Evolutionary conservation across 2,888 invertebrate species (phyloP), one percentile per base, ranked within the genome.

Genomic region (Ryuthela nishihirai): DNA sequence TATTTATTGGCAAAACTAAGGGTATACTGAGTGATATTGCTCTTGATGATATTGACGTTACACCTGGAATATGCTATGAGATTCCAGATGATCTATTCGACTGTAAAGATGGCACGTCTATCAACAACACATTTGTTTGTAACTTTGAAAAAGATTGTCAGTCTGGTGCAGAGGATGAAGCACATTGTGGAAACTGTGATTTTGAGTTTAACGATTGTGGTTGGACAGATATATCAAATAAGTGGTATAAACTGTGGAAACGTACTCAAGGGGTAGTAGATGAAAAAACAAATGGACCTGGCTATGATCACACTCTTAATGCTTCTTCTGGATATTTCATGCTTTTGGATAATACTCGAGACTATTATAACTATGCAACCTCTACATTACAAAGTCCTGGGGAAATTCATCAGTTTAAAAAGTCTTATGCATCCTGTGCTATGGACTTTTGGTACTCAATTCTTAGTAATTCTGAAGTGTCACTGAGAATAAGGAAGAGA

Each of bases 101-200:
- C 25, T 63, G 63, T 17, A 26, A 24, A n/a, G 60, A 55, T 20
- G 63, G 55, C 0, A 35, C 24, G 1, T 34, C 15, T 15, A 43
- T 63, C 15, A 43, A 49, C 12, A 29, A 47, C 2, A 52, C 42
- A 6, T 54, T 64, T 38, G 65, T 67, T 4, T 76, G 76, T 59
- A 71, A 76, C 56, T 74, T 72, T 56, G 69, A 69, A 18, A 68
- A 71, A 49, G 73, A 76, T 58, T 76, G 76, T 53, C 69, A 70
- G 0, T 73, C 73, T 60, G 70, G 71, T 29, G 72, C 73, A 1
- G 53, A 56, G 12, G 75, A 76, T 61, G 76, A 76, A 54, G 54
- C 46, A 12, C 67, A 68, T 15, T 76, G 76, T 62, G 67, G 74
- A 3, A 29, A 29, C 15, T 65, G 65, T 21, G 58, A 62, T 21